Percentiles rank a stretch among this genome's conserved stretches.
Conservation (phyloP, 2,888 invertebrate species). For the Dryomyza anilis region DNA sequence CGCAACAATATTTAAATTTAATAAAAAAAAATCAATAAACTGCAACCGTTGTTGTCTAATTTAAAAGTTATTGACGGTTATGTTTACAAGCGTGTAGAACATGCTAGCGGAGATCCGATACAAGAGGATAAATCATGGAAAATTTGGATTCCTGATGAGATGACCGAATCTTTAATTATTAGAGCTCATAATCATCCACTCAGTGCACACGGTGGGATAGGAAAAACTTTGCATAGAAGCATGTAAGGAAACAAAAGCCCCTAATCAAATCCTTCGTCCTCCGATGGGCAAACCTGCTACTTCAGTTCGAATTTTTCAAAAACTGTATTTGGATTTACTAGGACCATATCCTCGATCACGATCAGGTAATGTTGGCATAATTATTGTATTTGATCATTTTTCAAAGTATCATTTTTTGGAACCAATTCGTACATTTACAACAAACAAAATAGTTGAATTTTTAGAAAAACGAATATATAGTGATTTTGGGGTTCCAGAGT, state of each 20-base stretch:
- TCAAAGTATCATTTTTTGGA: slow-evolving; percentile 22
- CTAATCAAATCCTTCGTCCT: slow-evolving; percentile 3
- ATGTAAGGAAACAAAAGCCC: slow-evolving; percentile 2
- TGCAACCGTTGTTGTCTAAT: slow-evolving; percentile 2
- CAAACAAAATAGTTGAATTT: neutral
- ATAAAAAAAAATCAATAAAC: slow-evolving; percentile 7
- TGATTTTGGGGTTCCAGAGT: slow-evolving; percentile 6
- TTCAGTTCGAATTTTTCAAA: slow-evolving; percentile 5
- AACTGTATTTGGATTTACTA: slow-evolving; percentile 7
- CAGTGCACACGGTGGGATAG: neutral
- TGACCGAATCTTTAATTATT: neutral
- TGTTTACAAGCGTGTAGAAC: slow-evolving; percentile 12
- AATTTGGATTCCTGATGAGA: slow-evolving; percentile 17
- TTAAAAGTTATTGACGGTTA: slow-evolving; percentile 3
- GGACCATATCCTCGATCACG: slow-evolving; percentile 8
- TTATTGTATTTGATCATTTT: slow-evolving; percentile 19
- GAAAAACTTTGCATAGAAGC: neutral
- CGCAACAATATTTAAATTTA: slow-evolving; percentile 8
- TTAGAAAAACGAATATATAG: neutral
- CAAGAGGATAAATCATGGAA: slow-evolving; percentile 21
- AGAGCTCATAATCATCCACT: too few relatives aligned
- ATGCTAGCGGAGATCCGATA: neutral
- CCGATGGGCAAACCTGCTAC: slow-evolving; percentile 1
- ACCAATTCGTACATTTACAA: slow-evolving; percentile 1
- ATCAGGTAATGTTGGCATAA: slow-evolving; percentile 10